These are phyloP conservation scores for Epicampocera succincta DNA, from an alignment of 2,888 invertebrate genomes.

Conservation along the genomic window DNA sequence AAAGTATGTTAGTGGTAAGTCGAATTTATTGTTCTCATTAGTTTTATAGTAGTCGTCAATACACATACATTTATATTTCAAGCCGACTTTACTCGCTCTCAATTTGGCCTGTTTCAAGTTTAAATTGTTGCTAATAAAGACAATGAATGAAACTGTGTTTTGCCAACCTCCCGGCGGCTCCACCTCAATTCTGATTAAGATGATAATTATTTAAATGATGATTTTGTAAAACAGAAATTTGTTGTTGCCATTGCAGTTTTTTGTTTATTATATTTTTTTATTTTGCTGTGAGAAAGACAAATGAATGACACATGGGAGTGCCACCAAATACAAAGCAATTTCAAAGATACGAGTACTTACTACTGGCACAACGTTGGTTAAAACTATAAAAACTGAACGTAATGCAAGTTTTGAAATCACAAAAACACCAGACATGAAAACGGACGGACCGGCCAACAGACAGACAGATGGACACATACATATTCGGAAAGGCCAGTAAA, in stretches of 20 bases:
- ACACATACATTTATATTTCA: background rate
- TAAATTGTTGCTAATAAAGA: conserved; percentile 54
- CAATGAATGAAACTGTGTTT: conserved; percentile 45
- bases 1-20: background rate
- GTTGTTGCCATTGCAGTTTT: conserved; percentile 19
- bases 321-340: conserved; percentile 57
- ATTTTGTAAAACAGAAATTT: conserved; percentile 49
- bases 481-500: conserved; percentile 29
- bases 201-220: conserved; percentile 67
- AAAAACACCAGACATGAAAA: conserved; percentile 37
- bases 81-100: conserved; percentile 7
- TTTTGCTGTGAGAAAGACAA: conserved; percentile 31
- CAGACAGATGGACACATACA: background rate
- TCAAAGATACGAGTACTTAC: conserved; percentile 51
- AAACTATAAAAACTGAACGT: conserved; percentile 33
- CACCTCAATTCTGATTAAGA: conserved; percentile 57
- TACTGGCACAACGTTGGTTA: conserved; percentile 28
- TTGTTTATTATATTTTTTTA: background rate
- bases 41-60: background rate
- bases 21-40: background rate
- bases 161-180: conserved; percentile 43
- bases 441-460: background rate
- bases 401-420: conserved; percentile 34
- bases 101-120: conserved; percentile 46
- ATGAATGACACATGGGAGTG: conserved; percentile 70